A percentile compares a stretch with the other conserved stretches of the same genome.
Evolutionary conservation across 2,797 vertebrate species (phyloP).

Genomic region (Allobates femoralis): DNA sequence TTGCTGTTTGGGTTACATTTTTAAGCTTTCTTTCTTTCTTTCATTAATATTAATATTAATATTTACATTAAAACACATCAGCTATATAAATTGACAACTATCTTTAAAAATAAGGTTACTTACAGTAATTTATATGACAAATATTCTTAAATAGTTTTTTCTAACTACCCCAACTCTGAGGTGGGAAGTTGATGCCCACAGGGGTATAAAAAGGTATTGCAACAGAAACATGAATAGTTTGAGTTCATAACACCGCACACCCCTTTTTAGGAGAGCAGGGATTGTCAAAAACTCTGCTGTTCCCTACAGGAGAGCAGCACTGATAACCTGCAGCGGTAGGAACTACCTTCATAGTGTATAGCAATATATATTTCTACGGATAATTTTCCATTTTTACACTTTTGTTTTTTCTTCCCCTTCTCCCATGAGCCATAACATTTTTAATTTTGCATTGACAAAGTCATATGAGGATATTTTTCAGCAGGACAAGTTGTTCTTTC

Average conservation of each 20-base stretch:
- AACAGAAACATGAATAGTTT: neutral
- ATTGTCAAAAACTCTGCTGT: neutral
- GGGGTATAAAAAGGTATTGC: neutral
- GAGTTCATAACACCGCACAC: neutral
- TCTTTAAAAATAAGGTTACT: neutral
- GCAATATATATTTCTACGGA: no score
- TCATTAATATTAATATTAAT: no score
- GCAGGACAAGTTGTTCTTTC: no score
- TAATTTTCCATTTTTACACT: no score
- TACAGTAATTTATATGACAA: neutral
- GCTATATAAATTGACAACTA: neutral
- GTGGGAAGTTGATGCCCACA: neutral
- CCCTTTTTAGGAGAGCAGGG: neutral
- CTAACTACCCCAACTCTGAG: neutral
- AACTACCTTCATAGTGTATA: no score
- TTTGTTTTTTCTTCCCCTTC: no score
- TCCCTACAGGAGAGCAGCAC: neutral
- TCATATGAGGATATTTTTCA: no score
- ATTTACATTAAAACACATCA: neutral
- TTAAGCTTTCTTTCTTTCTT: no score
- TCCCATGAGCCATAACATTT: no score
- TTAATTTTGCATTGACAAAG: no score
- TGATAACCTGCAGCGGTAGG: no score
- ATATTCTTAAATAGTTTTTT: neutral
- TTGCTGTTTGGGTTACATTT: no score